Conservation (phyloP, 2,888 invertebrate species). For the Cylindroiulus punctatus region DNA sequence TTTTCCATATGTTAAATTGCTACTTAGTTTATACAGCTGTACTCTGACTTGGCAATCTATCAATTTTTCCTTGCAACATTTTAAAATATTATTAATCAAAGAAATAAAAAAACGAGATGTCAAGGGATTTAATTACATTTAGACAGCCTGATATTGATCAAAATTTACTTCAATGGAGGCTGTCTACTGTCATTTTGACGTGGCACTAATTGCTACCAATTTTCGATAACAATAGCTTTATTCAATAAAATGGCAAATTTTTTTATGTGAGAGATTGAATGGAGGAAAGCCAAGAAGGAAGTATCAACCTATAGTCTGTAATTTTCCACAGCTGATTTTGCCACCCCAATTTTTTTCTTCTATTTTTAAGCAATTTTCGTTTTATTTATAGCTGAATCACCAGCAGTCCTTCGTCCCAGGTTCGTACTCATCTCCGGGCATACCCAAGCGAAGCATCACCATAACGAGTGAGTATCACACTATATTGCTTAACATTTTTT, state of each 20-base stretch:
- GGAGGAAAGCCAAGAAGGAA: conserved; percentile 1
- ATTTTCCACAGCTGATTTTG: not conserved
- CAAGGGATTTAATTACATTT: too few species aligned
- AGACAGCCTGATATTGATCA: too few species aligned
- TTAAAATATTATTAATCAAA: too few species aligned
- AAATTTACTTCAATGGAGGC: too few species aligned
- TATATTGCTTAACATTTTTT: too few species aligned
- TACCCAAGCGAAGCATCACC: not conserved
- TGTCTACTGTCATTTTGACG: too few species aligned
- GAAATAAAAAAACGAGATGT: too few species aligned
- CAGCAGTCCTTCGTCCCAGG: conserved; percentile 4
- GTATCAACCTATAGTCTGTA: not conserved
- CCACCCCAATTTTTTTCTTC: not conserved
- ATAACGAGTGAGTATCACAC: not conserved
- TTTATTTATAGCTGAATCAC: not conserved
- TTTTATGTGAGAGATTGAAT: not conserved
- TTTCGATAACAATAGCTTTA: not conserved
- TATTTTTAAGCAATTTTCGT: not conserved
- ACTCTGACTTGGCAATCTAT: too few species aligned
- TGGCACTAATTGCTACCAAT: not conserved
- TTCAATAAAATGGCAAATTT: not conserved
- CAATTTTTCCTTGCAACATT: too few species aligned
- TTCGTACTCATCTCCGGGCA: not conserved
- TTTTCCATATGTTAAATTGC: too few species aligned
- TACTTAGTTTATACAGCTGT: too few species aligned